Evolutionary conservation across 2,888 invertebrate species (phyloP), one percentile per base, ranked within the genome.

Genomic region (Andrena bucephala): DNA sequence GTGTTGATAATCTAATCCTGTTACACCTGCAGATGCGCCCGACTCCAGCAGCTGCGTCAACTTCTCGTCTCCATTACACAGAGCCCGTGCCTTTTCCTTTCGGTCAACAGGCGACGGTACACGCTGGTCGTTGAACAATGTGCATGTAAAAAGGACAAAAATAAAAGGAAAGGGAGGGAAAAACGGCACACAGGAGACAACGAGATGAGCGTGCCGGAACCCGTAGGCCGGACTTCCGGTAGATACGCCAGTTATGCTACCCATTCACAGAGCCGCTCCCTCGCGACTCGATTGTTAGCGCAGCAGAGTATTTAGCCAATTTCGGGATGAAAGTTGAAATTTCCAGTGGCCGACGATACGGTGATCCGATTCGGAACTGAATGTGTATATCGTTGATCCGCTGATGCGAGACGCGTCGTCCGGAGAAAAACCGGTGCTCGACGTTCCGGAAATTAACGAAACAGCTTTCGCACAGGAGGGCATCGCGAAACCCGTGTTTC

Each of bases 171-270:
- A 20, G 20, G 8, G 52, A 77, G 27, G 66, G 36, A 69, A 54
- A 52, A 54, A 77, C 85, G 69, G 33, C 85, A 79, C 85, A 77
- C 85, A 77, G 78, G 86, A 90, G 88, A 89, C 87, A 87, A 87
- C 83, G 84, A 86, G 87, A 86, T 81, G 85, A 85, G 81, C 88
- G 88, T 85, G 87, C 93, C 93, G 94, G 94, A 94, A 93, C 94
- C 92, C 92, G 94, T 94, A 93, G 94, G 94, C 93, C 93, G 94
- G 93, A 94, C 93, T 94, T 94, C 94, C 94, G 93, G 92, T 90
- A 92, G 94, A 94, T 94, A 94, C 90, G 92, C 89, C 87, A 89
- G 90, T 90, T 90, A 89, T 85, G 85, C 88, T 88, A 87, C 79
- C 89, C 87, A 89, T 90, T 90, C 89, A 89, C 67, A 66, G 83